Evolutionary conservation across 2,888 invertebrate genomes (phyloP), one percentile per base, ranked within the genome.

Genomic region (Philereme transversata): DNA sequence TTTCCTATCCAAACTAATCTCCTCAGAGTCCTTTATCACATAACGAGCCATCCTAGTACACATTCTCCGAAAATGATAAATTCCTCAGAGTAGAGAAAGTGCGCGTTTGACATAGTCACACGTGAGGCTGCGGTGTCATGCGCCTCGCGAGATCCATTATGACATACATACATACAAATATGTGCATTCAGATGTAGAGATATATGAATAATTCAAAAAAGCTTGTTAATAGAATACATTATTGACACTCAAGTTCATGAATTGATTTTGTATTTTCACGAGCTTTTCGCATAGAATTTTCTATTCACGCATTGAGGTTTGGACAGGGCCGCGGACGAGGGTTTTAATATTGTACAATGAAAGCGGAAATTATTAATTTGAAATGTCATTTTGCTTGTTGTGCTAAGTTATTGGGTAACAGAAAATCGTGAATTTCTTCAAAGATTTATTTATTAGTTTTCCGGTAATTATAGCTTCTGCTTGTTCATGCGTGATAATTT

Each of bases 11-110:
- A 58, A 62, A 67, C 65, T 60, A 47, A 57, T 68, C 63, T 68
- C 55, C 43, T 58, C 40, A 8, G 46, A 51, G 62, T 62, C 59
- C 49, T 57, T 65, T 56, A 58, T 51, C 51, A 51, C 54, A 54
- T 54, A 59, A 51, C 60, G 41, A 50, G 55, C 41, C 36, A 44
- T 45, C 55, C 46, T 44, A 53, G 55, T 53, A 46, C 49, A 56
- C 64, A 62, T 69, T 68, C 62, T 58, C 65, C 68, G 64, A 70
- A 64, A 67, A 68, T 67, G 52, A 72, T 74, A 64, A 72, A 75
- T 73, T 64, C 64, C 66, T 68, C 62, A 57, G 69, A 70, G 64
- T 62, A 70, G 84, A 82, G 85, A 84, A 85, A 85, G 85, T 84
- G 69, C 71, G 75, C 72, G 76, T 74, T 77, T 81, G 81, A 73